These are phyloP conservation scores for Drosophila prostipennis DNA, from an alignment of 2,888 invertebrate genomes.

Conservation along the genomic window DNA sequence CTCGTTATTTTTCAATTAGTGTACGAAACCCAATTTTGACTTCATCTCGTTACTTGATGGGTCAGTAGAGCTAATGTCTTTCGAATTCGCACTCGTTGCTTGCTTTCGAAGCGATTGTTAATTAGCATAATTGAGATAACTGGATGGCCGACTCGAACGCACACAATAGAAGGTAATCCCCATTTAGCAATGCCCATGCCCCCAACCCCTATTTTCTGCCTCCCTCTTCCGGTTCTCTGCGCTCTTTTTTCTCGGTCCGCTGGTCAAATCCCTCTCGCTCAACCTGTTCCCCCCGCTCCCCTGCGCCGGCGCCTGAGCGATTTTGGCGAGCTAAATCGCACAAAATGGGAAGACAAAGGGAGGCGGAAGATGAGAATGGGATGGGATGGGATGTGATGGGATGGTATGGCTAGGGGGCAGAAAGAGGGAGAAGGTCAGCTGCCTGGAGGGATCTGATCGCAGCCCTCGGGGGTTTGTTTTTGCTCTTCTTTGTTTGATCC, in stretches of 20 bases:
- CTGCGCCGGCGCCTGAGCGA: slow-evolving; percentile 40
- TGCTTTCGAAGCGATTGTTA: slow-evolving; percentile 11
- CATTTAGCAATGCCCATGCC: slow-evolving; percentile 12
- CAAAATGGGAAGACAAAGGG: slow-evolving; percentile 10
- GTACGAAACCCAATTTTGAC: no score
- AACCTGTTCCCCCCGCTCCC: slow-evolving; percentile 38
- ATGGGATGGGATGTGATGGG: no score
- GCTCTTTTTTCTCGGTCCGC: slow-evolving; percentile 22
- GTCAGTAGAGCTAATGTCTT: neutral
- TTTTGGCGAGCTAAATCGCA: slow-evolving; percentile 19
- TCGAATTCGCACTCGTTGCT: slow-evolving; percentile 15
- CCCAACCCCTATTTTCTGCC: neutral
- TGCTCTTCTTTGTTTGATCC: slow-evolving; percentile 42
- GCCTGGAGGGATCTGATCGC: slow-evolving; percentile 45
- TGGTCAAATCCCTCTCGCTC: slow-evolving; percentile 36
- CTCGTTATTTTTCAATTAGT: neutral
- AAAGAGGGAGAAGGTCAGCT: slow-evolving; percentile 35
- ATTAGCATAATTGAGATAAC: slow-evolving; percentile 41
- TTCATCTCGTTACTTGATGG: neutral
- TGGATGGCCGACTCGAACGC: slow-evolving; percentile 9
- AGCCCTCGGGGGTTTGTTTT: slow-evolving; percentile 56
- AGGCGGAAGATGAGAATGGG: slow-evolving; percentile 2
- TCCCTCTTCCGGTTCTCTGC: slow-evolving; percentile 21
- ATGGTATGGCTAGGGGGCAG: neutral
- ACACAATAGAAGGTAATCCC: slow-evolving; percentile 33